Percentiles rank a stretch among this genome's conserved stretches.
Evolutionary conservation across 2,888 invertebrate genomes (phyloP).

Genomic region (Rhyacophila evoluta): DNA sequence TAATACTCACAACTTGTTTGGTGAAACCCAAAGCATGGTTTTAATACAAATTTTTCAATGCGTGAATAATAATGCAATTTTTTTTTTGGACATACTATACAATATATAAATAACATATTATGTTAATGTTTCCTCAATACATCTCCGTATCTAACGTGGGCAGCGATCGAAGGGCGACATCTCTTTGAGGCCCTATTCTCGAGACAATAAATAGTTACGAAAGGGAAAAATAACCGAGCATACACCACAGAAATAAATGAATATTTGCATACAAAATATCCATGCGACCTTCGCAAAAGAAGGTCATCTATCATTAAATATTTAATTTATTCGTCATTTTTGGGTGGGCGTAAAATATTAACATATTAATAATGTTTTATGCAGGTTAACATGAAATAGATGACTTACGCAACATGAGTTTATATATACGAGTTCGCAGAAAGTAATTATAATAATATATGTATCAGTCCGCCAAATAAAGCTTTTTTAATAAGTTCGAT

Average conservation of each 20-base stretch:
- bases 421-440: too few species aligned
- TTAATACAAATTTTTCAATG: too few species aligned
- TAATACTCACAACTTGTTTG: too few species aligned
- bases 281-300: not conserved
- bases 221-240: not conserved
- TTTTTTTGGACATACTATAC: too few species aligned
- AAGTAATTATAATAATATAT: too few species aligned
- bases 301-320: not conserved
- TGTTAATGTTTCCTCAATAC: too few species aligned
- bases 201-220: slow-evolving; percentile 15
- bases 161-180: not conserved
- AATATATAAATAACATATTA: too few species aligned
- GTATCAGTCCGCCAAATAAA: too few species aligned
- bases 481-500: too few species aligned
- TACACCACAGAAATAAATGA: not conserved
- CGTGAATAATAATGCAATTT: too few species aligned
- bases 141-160: not conserved
- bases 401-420: not conserved
- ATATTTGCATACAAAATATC: not conserved
- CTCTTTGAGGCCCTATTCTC: not conserved
- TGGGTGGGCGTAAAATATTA: not conserved
- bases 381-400: not conserved
- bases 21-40: too few species aligned
- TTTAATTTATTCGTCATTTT: not conserved
- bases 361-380: not conserved